phyloP scores from a whole-genome alignment of 1,140 invertebrate genomes.

The Ericerus pela region DNA sequence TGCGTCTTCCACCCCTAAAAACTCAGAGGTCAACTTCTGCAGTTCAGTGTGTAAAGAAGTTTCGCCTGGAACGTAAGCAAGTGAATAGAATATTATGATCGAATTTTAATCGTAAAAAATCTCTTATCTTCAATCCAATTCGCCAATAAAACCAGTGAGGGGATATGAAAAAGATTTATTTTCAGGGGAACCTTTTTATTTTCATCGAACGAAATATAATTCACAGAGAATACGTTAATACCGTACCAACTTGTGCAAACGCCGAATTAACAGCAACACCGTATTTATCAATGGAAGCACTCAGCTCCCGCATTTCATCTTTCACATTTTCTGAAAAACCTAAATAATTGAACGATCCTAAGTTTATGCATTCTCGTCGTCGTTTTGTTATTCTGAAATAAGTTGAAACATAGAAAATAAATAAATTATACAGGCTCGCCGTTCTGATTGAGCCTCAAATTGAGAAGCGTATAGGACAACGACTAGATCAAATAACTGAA shows the following conservation, averaged over 20 bases:
- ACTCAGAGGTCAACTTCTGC: constrained; percentile 69
- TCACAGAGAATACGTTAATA: no score
- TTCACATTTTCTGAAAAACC: constrained; percentile 69
- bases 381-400: constrained; percentile 57
- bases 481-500: no score
- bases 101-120: not conserved
- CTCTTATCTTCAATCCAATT: no score
- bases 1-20: constrained; percentile 84
- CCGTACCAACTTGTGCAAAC: constrained; percentile 28
- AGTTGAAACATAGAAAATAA: not conserved
- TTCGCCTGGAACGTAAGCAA: not conserved
- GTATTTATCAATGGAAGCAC: constrained; percentile 40
- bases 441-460: no score
- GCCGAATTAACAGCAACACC: constrained; percentile 52
- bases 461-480: no score
- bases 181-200: no score
- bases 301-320: constrained; percentile 52
- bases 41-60: constrained; percentile 62
- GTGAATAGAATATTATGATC: not conserved
- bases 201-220: no score
- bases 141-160: no score
- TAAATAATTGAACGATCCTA: constrained; percentile 87
- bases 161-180: no score
- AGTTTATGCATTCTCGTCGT: constrained; percentile 67
- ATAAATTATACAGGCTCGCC: constrained; percentile 18